These are phyloP conservation scores for Rynchops niger DNA, from an alignment of 2,113 vertebrate species.

Conservation along the genomic window DNA sequence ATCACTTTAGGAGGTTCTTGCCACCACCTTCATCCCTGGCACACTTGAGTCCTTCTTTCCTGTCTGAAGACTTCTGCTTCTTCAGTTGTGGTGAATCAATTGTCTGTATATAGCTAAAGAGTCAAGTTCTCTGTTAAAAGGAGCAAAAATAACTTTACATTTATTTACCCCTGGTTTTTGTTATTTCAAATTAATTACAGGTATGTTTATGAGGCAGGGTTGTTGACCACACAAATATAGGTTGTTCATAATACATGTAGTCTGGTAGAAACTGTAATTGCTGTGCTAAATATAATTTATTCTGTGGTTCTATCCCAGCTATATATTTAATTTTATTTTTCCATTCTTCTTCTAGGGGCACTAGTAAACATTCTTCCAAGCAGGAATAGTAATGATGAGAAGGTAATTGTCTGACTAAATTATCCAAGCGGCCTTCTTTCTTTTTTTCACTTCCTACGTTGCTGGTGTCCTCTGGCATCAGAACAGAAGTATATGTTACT, in stretches of 20 bases:
- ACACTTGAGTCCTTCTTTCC: neutral
- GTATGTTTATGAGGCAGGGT: neutral
- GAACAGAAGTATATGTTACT: slow-evolving; percentile 31
- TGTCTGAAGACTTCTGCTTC: neutral
- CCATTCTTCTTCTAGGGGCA: slow-evolving; percentile 2
- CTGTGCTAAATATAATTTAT: slow-evolving; percentile 33
- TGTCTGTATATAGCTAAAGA: neutral
- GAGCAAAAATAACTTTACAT: neutral
- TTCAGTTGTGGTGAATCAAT: neutral
- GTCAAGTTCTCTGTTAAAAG: neutral
- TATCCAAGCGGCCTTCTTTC: neutral
- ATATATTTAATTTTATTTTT: slow-evolving; percentile 20
- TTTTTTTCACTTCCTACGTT: neutral
- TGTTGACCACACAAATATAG: slow-evolving; percentile 24
- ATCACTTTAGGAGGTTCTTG: neutral
- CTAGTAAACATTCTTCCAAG: slow-evolving; percentile 22
- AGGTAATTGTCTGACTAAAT: slow-evolving; percentile 38
- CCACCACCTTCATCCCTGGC: neutral
- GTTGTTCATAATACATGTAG: neutral
- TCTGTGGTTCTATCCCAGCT: slow-evolving; percentile 46
- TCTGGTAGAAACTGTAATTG: slow-evolving; percentile 48
- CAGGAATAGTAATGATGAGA: slow-evolving; percentile 23
- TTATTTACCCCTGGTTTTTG: slow-evolving; percentile 1
- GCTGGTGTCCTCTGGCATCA: slow-evolving; percentile 45
- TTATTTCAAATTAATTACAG: slow-evolving; percentile 56